These are phyloP conservation scores for Drosophila pullipes DNA, from an alignment of 2,888 invertebrate genomes.

Conservation along the genomic window DNA sequence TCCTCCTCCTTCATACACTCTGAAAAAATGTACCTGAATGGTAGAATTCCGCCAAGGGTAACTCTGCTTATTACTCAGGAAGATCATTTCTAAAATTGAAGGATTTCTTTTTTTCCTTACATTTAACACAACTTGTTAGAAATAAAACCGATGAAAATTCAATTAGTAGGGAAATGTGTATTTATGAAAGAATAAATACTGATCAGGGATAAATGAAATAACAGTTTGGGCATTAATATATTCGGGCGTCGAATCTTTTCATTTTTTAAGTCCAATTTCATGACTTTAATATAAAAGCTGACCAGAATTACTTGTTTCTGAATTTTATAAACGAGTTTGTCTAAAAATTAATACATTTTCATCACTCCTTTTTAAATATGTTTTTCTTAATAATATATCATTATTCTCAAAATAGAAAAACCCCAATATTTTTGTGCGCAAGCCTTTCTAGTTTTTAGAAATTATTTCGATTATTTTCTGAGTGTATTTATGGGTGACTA, in stretches of 20 bases:
- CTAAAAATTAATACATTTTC: background rate
- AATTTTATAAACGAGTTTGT: background rate
- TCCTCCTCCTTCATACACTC: background rate
- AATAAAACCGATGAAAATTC: background rate
- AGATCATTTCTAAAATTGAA: background rate
- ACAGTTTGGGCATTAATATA: background rate
- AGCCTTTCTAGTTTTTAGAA: background rate
- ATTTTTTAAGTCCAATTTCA: background rate
- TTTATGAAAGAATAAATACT: background rate
- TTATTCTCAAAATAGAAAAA: background rate
- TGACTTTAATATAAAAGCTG: background rate
- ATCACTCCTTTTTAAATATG: background rate
- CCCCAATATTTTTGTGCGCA: background rate
- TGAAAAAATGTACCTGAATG: background rate
- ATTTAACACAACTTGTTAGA: background rate
- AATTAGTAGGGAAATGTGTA: background rate
- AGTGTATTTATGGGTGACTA: conserved; percentile 20
- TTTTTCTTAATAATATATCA: background rate
- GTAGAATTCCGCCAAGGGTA: background rate
- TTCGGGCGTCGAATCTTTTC: background rate
- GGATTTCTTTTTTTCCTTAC: background rate
- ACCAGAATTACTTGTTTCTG: background rate
- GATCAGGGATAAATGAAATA: background rate
- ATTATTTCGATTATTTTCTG: background rate
- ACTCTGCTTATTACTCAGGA: background rate